Base-by-base conservation (phyloP, 1,140 invertebrate species). In the Drosophila simulans region DNA sequence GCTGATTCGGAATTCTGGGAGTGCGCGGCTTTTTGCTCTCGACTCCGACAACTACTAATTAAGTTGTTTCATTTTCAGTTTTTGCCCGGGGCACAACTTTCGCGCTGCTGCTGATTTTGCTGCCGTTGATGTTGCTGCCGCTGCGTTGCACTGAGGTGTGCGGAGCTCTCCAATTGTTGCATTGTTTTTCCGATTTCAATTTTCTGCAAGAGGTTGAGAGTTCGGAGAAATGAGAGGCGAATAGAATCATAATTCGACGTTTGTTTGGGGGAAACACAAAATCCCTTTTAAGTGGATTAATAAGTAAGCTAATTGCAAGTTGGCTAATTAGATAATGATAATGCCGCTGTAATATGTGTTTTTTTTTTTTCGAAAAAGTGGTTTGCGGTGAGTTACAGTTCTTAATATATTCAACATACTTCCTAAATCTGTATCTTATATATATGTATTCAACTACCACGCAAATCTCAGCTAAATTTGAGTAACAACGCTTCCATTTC, bases 1-100 rank as follows among this genome's bases (percentile, higher is more conserved):
- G 40, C 64, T 27, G 42, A 70, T 70, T 69, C 42, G 15, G 51
- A 56, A 69, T 70, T 49, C 68, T 48, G 40, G 34, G 64, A 70
- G 65, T 70, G 65, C 53, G 68, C 64, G 45, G 68, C 64, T 70
- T 71, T 59, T 77, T 88, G 60, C 55, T 57, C 56, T 51, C 53
- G 75, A 79, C 76, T 77, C 63, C 63, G 60, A 51, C 66, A 79
- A 66, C 83, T 79, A 77, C 88, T 91, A 91, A 91, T 91, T 91
- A 91, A 91, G 81, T 91, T 91, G 88, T 91, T 91, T 84, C 83
- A 84, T 83, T 83, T 80, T 74, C 72, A 69, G 59, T 88, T 88
- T 80, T 88, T 86, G 80, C 83, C 79, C 58, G 57, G 68, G 53
- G 82, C 82, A 86, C 78, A 86, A 86, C 83, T 88, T 83, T 79